These are phyloP conservation scores for Papilio elwesi DNA, from an alignment of 2,888 invertebrate species.

Conservation along the genomic window DNA sequence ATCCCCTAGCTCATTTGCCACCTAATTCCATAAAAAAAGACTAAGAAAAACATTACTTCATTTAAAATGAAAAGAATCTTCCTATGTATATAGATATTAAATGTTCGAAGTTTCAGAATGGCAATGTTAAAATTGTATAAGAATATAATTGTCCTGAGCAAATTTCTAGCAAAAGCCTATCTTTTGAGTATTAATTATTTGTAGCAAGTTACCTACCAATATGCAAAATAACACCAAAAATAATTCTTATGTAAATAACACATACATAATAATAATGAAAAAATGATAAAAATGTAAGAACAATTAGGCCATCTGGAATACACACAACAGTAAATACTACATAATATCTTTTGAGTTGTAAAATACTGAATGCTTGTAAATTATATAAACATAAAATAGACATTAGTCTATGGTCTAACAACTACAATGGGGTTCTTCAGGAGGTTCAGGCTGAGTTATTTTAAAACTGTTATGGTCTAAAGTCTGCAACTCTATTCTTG, in stretches of 20 bases:
- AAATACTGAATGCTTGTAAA: constrained; percentile 13
- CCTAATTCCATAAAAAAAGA: too few relatives aligned
- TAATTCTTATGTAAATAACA: constrained; percentile 10
- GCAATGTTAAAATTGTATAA: not conserved
- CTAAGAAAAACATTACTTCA: too few relatives aligned
- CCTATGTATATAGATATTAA: too few relatives aligned
- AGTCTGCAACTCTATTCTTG: constrained; percentile 91
- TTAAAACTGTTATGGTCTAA: constrained; percentile 91
- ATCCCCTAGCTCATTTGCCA: too few relatives aligned
- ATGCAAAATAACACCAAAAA: constrained; percentile 13
- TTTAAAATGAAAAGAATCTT: too few relatives aligned
- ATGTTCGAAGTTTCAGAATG: not conserved
- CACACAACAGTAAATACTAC: constrained; percentile 6
- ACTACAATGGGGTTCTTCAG: constrained; percentile 78
- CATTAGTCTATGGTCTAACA: constrained; percentile 56
- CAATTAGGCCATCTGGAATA: constrained; percentile 1
- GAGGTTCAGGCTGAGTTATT: constrained; percentile 86
- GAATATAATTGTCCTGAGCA: constrained; percentile 8
- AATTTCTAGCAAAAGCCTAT: constrained; percentile 20
- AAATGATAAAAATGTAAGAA: not conserved
- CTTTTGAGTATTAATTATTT: constrained; percentile 12
- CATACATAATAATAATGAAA: not conserved
- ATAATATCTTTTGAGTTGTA: constrained; percentile 10
- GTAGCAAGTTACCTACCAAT: constrained; percentile 15
- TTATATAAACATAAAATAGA: constrained; percentile 20